Percentiles rank a stretch among this genome's conserved stretches.
These are phyloP conservation scores for Brachionus koreanus DNA, from an alignment of 1,140 invertebrate genomes.

Conservation along the genomic window DNA sequence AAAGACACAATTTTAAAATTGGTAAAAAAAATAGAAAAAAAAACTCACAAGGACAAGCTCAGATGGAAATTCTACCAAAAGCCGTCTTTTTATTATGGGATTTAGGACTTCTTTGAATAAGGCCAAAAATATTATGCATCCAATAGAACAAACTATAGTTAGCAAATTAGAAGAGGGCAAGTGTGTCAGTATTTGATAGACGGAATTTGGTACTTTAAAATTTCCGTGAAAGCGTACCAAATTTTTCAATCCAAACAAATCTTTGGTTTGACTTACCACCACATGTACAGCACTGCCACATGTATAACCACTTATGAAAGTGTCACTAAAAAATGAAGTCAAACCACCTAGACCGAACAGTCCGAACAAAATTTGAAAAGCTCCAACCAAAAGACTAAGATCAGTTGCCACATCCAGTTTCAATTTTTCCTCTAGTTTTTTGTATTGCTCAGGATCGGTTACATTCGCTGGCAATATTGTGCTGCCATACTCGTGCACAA, in stretches of 20 bases:
- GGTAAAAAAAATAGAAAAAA: not conserved
- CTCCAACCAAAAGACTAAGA: slow-evolving; percentile 28
- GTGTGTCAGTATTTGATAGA: not conserved
- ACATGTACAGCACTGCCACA: slow-evolving; percentile 40
- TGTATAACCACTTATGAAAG: slow-evolving; percentile 46
- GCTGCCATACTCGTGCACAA: not conserved
- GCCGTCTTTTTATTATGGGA: not conserved
- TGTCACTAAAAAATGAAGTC: slow-evolving; percentile 39
- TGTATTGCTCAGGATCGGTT: not conserved
- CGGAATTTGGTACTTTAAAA: slow-evolving; percentile 17
- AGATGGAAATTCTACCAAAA: slow-evolving; percentile 11
- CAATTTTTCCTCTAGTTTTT: not conserved
- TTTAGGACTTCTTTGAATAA: slow-evolving; percentile 25
- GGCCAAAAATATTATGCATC: not conserved
- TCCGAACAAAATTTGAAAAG: slow-evolving; percentile 43
- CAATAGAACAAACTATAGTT: not conserved
- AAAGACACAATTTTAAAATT: not conserved
- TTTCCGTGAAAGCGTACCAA: slow-evolving; percentile 14
- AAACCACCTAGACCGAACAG: slow-evolving; percentile 44
- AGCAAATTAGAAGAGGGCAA: not conserved
- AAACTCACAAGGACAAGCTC: not conserved
- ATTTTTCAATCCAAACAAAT: slow-evolving; percentile 44
- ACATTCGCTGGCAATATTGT: not conserved
- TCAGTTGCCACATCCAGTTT: slow-evolving; percentile 16
- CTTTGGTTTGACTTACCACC: slow-evolving; percentile 32